Evolutionary conservation across 2,797 vertebrate genomes (phyloP), one percentile per base, ranked within the genome.

Genomic region (Diceros bicornis): DNA sequence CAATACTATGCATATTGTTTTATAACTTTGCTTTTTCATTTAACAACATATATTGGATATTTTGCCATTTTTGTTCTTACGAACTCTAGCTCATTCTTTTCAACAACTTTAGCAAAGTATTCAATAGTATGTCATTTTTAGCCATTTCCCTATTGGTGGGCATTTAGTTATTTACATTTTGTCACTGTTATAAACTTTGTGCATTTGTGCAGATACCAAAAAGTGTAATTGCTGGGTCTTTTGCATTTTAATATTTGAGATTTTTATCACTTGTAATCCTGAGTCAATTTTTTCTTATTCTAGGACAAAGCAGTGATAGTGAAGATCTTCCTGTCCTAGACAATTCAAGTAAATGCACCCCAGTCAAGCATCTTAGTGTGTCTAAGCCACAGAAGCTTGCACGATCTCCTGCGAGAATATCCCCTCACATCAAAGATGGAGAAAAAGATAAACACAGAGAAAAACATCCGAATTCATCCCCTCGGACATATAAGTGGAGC

Each of bases 261-360:
- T 89, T 84, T 91, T 72, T 83, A 47, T 66, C 27, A 59, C 69
- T 93, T 91, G 32, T 96, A 85, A 50, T 86, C 34, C 11, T 97
- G 77, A 57, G 93, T 72, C 3, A 72, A 84, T 96, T 93, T 85
- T n/a, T 44, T 97, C 23, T 97, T 94, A 0, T 96, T 97, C 50
- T 97, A 99, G 99, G 99, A 84, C 99, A 99, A 98, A 99, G 99
- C 98, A 99, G 99, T 59, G 99, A 99, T 98, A 99, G 99, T 64
- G 99, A 99, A 98, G 99, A 99, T 93, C 99, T 99, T 79, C 98
- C 99, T 69, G 98, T 98, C 81, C 88, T 99, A 64, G 99, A 99
- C 95, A 99, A 98, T 97, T 98, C 99, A 20, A 99, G 98, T 98
- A 99, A 99, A 98, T 99, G 99, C 98, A 99, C 99, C 87, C 99